Evolutionary conservation across 2,888 invertebrate genomes (phyloP), one percentile per base, ranked within the genome.

Genomic region (Sesamia inferens): DNA sequence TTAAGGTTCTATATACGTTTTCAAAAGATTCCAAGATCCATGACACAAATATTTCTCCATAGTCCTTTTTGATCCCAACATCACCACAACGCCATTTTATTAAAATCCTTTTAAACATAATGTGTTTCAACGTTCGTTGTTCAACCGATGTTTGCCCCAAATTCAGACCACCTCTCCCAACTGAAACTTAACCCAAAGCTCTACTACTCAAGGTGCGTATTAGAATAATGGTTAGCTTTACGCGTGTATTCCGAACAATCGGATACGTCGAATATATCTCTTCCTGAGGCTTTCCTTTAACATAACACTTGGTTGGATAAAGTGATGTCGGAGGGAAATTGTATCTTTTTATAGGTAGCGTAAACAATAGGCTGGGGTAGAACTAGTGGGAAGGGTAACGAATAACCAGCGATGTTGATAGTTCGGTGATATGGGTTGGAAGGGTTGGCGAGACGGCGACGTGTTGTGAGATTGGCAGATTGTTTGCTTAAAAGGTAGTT

Each of bases 231-330:
- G 10, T 64, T 31, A 2, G 13, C 2, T 5, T 14, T 24, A 54
- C 16, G 51, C 64, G 55, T 64, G 42, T 48, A 62, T 66, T 70
- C 65, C 66, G 24, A 58, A 78, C 73, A 79, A 73, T 72, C 79
- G 67, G 65, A 68, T 67, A 66, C 47, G 14, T 82, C 63, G 66
- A 71, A 79, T 72, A 71, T 64, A 75, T 75, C 42, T 73, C 67
- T 75, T 79, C 79, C 42, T 55, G 39, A 72, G 31, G 58, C 65
- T 68, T 58, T 75, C 44, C 71, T 62, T 71, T 85, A 67, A 77
- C 77, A 77, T 79, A 83, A 81, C 80, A 74, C 84, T 85, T 77
- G 71, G 74, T 64, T 85, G 85, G 44, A 72, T 82, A 78, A 84
- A 84, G 82, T 83, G 79, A 75, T 71, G 75, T 85, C 14, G 64